Evolutionary conservation across 1,140 invertebrate genomes (phyloP), one percentile per base, ranked within the genome.

Genomic region (Brachionus koreanus): DNA sequence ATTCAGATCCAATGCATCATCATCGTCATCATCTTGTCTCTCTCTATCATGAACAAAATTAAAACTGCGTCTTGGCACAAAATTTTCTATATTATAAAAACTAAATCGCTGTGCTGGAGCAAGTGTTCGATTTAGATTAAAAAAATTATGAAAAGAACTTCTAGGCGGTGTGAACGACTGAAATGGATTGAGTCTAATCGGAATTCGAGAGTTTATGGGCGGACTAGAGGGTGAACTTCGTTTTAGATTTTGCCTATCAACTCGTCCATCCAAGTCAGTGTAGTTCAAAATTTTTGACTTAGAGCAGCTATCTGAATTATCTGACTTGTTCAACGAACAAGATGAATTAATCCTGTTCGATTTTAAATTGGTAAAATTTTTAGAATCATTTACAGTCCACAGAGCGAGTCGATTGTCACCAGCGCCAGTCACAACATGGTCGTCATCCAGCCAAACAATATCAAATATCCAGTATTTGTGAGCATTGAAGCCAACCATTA

Each of bases 381-480:
- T 74, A 37, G 86, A 84, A 49, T 85, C 82, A 72, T 86, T 85
- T 16, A 91, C 86, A 65, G 85, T 86, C 90, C 90, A 91, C 10
- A 91, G 83, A 6, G 90, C 89, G 37, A 91, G 84, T 43, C 85
- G 85, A 69, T 94, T 94, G 87, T 98, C 95, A 83, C 95, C 91
- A 0, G 95, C 96, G 3, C 95, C 95, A 25, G 94, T 95, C 16
- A 97, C 95, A 72, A 97, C 87, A 89, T 95, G 96, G 87, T 97
- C 93, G 89, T 98, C 96, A 88, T 98, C 95, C 63, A 98, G 87
- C 96, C 96, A 98, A 85, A 93, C 94, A 91, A 96, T 92, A 85
- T 97, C 96, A 89, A 97, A 95, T 52, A 97, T 94, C 92, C 95
- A 96, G 87, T 98, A 95, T 86, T 92, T 92, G 88, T 98, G 96